A percentile compares a stretch with the other conserved stretches of the same genome.
Evolutionary conservation across 1,140 invertebrate genomes (phyloP).

Genomic region (Limonius californicus): DNA sequence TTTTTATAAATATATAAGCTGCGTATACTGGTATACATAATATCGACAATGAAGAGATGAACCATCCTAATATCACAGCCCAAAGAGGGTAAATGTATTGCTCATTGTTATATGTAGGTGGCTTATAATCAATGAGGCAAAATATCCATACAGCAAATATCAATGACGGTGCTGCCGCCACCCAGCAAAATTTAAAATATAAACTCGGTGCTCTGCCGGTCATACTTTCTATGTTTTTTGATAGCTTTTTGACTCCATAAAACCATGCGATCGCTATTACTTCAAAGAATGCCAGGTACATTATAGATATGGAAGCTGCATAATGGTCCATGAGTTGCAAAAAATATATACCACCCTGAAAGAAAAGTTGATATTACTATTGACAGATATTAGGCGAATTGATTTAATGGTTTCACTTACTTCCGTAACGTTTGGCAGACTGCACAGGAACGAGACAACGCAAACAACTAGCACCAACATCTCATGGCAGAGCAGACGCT

Average conservation of each 20-base stretch:
- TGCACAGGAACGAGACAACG: conserved; percentile 75
- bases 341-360: conserved; percentile 85
- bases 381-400: conserved; percentile 11
- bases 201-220: conserved; percentile 72
- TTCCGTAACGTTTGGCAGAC: conserved; percentile 77
- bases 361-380: too few species aligned
- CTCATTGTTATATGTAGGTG: conserved; percentile 74
- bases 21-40: conserved; percentile 83
- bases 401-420: conserved; percentile 8
- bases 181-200: conserved; percentile 84
- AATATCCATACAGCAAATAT: conserved; percentile 84
- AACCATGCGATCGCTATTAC: conserved; percentile 87
- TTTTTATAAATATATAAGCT: conserved; percentile 63
- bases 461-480: conserved; percentile 80
- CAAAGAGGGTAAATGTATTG: conserved; percentile 76
- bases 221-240: conserved; percentile 83
- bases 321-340: conserved; percentile 93
- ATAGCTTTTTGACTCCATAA: conserved; percentile 78
- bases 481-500: conserved; percentile 79
- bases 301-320: conserved; percentile 84
- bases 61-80: conserved; percentile 85
- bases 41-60: conserved; percentile 74
- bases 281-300: conserved; percentile 90
- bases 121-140: conserved; percentile 80
- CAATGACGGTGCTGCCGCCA: conserved; percentile 71